phyloP scores from a whole-genome alignment of 2,888 invertebrate genomes.

The Leptogaster cylindrica region DNA sequence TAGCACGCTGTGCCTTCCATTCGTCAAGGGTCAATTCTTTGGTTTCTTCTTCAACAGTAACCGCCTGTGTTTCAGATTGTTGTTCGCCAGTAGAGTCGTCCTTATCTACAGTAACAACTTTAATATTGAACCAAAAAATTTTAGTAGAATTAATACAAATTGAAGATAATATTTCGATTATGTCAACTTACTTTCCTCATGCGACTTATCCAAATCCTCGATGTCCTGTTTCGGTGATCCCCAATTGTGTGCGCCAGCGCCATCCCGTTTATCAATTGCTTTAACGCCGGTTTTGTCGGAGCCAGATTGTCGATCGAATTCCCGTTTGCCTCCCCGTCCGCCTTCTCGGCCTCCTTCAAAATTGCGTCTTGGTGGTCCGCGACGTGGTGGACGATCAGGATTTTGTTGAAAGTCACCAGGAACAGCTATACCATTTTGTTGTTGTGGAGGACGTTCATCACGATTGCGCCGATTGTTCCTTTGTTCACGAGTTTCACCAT shows the following conservation, averaged over 20 bases:
- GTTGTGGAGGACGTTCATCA: slow-evolving; percentile 59
- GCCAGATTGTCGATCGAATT: slow-evolving; percentile 94
- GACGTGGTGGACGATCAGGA: slow-evolving; percentile 57
- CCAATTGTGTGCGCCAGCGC: slow-evolving; percentile 95
- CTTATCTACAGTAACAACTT: slow-evolving; percentile 53
- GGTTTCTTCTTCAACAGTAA: slow-evolving; percentile 71
- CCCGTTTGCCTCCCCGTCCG: slow-evolving; percentile 79
- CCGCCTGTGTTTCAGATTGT: slow-evolving; percentile 61
- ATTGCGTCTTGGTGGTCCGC: slow-evolving; percentile 56
- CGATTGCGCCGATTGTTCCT: slow-evolving; percentile 73
- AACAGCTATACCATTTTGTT: slow-evolving; percentile 56
- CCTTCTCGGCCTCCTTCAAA: slow-evolving; percentile 61
- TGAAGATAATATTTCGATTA: too few species aligned
- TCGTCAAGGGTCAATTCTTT: slow-evolving; percentile 92
- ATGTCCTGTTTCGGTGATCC: slow-evolving; percentile 91
- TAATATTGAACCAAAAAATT: too few species aligned
- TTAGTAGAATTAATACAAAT: too few species aligned
- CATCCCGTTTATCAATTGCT: slow-evolving; percentile 92
- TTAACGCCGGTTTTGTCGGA: slow-evolving; percentile 95
- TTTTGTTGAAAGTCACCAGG: slow-evolving; percentile 64
- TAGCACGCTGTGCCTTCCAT: slow-evolving; percentile 86
- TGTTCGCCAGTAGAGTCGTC: slow-evolving; percentile 58
- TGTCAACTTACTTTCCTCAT: slow-evolving; percentile 51
- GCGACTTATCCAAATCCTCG: slow-evolving; percentile 64
- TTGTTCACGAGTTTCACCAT: slow-evolving; percentile 71